These are phyloP conservation scores for Indri indri DNA, from an alignment of 2,113 vertebrate species.

Conservation along the genomic window DNA sequence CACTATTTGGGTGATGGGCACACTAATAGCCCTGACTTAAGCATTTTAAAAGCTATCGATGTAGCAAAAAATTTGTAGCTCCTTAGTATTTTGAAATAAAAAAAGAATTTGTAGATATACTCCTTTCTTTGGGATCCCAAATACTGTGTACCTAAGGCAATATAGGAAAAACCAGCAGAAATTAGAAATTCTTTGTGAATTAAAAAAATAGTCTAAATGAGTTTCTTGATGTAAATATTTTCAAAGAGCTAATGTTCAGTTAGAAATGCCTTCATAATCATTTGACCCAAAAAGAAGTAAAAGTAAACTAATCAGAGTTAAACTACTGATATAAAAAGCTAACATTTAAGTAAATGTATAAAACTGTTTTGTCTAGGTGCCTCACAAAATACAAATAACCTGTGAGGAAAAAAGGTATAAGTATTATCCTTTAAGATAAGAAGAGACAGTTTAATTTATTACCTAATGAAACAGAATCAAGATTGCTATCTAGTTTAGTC, in stretches of 20 bases:
- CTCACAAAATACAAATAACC: background rate
- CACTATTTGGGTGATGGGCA: no score
- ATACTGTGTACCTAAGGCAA: background rate
- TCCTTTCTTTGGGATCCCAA: background rate
- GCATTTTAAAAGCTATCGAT: no score
- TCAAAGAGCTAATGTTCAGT: background rate
- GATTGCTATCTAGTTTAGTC: background rate
- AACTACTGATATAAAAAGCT: background rate
- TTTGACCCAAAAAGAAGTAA: background rate
- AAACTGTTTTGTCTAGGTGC: background rate
- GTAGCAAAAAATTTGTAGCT: no score
- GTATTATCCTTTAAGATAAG: background rate
- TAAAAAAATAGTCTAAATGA: background rate
- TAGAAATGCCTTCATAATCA: slow-evolving; percentile 1
- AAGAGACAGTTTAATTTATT: background rate
- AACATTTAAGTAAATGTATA: background rate
- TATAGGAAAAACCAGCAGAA: background rate
- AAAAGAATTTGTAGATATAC: background rate
- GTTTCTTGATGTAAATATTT: background rate
- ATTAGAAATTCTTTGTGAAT: background rate
- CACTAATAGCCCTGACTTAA: no score
- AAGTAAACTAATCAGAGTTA: background rate
- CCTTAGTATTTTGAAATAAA: no score
- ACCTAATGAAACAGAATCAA: slow-evolving; percentile 1
- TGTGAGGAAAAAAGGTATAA: background rate